Conservation (phyloP, 2,888 invertebrate species). For the Phrixothrix hirtus region DNA sequence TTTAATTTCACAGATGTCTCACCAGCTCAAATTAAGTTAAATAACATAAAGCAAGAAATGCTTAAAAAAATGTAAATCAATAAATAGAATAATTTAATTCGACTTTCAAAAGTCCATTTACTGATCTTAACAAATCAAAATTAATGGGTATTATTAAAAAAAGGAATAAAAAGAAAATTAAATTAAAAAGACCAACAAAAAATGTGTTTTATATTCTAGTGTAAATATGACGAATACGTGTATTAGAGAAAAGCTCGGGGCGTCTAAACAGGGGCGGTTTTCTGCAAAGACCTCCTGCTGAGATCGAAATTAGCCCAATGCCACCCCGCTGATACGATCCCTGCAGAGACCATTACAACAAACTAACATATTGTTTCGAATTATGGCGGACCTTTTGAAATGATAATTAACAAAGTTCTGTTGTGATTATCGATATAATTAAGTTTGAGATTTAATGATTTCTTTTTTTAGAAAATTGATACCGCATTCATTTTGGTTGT, state of each 20-base stretch:
- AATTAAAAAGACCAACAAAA: conserved; percentile 12
- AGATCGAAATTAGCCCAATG: conserved; percentile 52
- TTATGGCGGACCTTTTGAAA: conserved; percentile 49
- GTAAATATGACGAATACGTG: conserved; percentile 34
- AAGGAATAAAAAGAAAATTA: conserved; percentile 4
- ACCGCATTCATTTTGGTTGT: conserved; percentile 1
- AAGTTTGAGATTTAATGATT: conserved; percentile 18
- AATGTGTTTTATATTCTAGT: conserved; percentile 26
- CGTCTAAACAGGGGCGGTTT: conserved; percentile 38
- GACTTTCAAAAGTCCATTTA: too few species aligned
- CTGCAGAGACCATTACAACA: conserved; percentile 50
- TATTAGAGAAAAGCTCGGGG: conserved; percentile 28
- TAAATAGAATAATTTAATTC: too few species aligned
- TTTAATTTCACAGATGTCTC: too few species aligned
- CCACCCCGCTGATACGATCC: conserved; percentile 46
- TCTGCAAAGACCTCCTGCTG: conserved; percentile 43
- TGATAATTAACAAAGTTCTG: conserved; percentile 45
- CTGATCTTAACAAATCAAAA: conserved; percentile 3
- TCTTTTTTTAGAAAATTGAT: neutral
- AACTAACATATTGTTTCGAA: conserved; percentile 57
- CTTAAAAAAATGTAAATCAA: too few species aligned
- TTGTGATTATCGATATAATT: conserved; percentile 48
- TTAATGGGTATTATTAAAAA: neutral
- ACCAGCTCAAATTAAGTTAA: too few species aligned
- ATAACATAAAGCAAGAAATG: too few species aligned